Conservation (phyloP, 2,113 vertebrate species). For the Pseudorectes ferrugineus region DNA sequence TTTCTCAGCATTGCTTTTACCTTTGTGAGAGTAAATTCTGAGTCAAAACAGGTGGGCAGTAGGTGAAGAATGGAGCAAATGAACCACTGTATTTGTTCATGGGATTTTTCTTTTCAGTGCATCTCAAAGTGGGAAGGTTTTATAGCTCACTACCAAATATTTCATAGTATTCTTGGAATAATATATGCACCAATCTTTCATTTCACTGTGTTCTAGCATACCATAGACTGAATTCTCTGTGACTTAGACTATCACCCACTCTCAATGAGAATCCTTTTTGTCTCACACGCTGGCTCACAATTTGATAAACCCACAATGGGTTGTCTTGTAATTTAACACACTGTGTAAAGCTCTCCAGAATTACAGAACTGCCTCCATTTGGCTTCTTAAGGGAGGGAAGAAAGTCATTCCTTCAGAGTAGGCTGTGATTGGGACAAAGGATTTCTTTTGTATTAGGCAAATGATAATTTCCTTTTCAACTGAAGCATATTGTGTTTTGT, state of each 20-base stretch:
- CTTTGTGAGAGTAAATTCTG: neutral
- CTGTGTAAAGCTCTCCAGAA: neutral
- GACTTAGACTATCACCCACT: neutral
- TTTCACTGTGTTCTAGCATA: neutral
- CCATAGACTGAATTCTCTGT: neutral
- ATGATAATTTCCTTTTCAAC: conserved; percentile 1
- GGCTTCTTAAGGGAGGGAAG: neutral
- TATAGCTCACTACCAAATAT: neutral
- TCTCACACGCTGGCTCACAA: neutral
- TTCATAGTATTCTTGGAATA: neutral
- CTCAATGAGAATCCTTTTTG: neutral
- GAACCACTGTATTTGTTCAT: neutral
- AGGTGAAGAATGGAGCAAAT: neutral
- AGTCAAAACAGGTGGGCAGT: neutral
- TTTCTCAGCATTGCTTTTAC: neutral
- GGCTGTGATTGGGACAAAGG: conserved; percentile 13
- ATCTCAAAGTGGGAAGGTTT: neutral
- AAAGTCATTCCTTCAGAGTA: neutral
- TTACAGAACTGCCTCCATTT: neutral
- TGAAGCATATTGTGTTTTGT: neutral
- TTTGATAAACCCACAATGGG: neutral
- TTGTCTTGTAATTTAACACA: neutral
- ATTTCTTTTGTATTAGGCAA: neutral
- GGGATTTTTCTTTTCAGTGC: neutral
- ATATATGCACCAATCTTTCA: neutral